A percentile compares a stretch with the other conserved stretches of the same genome.
Evolutionary conservation across 2,797 vertebrate genomes (phyloP).

Genomic region (Botia almorhae): DNA sequence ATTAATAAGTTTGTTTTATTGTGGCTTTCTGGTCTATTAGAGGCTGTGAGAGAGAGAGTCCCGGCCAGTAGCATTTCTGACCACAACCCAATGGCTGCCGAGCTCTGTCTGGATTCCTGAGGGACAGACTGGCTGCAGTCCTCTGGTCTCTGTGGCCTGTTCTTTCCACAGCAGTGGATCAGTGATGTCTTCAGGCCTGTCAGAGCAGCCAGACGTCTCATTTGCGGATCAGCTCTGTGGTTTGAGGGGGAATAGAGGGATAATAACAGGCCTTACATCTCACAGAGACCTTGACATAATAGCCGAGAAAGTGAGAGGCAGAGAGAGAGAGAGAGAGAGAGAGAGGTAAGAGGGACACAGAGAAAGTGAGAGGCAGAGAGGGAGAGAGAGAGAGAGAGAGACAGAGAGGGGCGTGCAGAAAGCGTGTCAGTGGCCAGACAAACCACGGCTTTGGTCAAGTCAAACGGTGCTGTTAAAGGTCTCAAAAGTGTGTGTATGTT

Average conservation of each 20-base stretch:
- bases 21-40: constrained; percentile 76
- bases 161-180: constrained; percentile 7
- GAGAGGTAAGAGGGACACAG: too few relatives aligned
- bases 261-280: constrained; percentile 73
- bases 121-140: constrained; percentile 42
- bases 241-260: constrained; percentile 61
- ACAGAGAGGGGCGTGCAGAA: constrained; percentile 41
- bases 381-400: constrained; percentile 26
- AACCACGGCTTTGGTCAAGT: constrained; percentile 19
- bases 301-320: constrained; percentile 47
- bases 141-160: constrained; percentile 31
- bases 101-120: constrained; percentile 62
- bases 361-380: too few relatives aligned
- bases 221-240: constrained; percentile 65
- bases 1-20: constrained; percentile 68
- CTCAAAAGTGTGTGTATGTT: constrained; percentile 16
- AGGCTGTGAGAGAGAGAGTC: constrained; percentile 62
- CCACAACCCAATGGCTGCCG: constrained; percentile 1
- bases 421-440: constrained; percentile 55
- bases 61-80: constrained; percentile 31
- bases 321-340: constrained; percentile 25
- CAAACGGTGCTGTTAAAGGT: constrained; percentile 14
- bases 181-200: constrained; percentile 68
- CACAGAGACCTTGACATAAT: constrained; percentile 74
- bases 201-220: constrained; percentile 57